Conservation (phyloP, 2,888 invertebrate species). For the Tiphia femorata region DNA sequence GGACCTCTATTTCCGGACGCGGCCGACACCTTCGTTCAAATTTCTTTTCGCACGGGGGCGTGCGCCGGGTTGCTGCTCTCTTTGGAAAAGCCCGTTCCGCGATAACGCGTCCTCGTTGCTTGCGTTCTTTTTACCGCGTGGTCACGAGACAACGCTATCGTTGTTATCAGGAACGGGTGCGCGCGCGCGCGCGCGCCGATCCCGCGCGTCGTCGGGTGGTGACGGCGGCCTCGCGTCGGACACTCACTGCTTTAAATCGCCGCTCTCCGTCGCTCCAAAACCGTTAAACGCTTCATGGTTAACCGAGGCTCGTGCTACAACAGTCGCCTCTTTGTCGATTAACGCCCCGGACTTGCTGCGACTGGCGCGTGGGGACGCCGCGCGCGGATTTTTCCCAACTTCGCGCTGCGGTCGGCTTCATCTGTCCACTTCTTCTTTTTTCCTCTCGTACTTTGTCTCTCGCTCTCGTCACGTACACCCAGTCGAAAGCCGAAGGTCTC, state of each 20-base stretch:
- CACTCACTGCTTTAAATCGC: constrained; percentile 41
- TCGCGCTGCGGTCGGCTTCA: not conserved
- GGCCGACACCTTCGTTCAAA: too few species aligned
- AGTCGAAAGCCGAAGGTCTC: too few species aligned
- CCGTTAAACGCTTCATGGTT: constrained; percentile 50
- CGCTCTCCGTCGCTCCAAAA: constrained; percentile 34
- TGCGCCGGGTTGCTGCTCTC: too few species aligned
- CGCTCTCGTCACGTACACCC: too few species aligned
- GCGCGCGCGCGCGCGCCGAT: constrained; percentile 27
- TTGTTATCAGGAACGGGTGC: constrained; percentile 49
- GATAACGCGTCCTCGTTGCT: too few species aligned
- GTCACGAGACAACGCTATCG: constrained; percentile 54
- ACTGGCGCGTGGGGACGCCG: constrained; percentile 31
- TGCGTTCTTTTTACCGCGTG: too few species aligned
- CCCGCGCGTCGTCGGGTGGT: constrained; percentile 24
- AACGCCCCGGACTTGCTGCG: too few species aligned
- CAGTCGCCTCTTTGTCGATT: constrained; percentile 58
- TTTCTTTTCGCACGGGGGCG: too few species aligned
- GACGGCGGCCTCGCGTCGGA: constrained; percentile 11
- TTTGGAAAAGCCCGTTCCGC: not conserved
- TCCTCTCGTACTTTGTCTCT: not conserved
- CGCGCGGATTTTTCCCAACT: constrained; percentile 33
- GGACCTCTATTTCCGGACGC: too few species aligned
- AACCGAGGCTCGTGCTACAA: constrained; percentile 45
- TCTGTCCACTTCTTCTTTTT: not conserved